Evolutionary conservation across 2,797 vertebrate genomes (phyloP).

Genomic region (Rhadinocentrus ornatus): DNA sequence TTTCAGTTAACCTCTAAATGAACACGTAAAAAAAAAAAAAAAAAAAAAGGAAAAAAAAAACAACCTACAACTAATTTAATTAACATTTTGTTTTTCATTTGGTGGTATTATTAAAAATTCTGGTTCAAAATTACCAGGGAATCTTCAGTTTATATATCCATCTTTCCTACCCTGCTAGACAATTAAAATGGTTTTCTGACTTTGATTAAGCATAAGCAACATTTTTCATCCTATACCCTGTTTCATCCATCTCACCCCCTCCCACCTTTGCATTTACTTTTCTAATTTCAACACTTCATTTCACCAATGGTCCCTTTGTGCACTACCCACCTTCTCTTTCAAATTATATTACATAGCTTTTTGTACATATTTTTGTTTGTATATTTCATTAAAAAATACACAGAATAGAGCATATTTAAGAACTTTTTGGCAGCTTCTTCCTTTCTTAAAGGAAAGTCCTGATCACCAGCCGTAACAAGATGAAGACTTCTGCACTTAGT

Average conservation of each 20-base stretch:
- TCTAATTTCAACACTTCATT: slow-evolving; percentile 49
- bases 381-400: slow-evolving; percentile 81
- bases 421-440: slow-evolving; percentile 83
- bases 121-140: slow-evolving; percentile 7
- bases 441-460: slow-evolving; percentile 67
- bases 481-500: slow-evolving; percentile 56
- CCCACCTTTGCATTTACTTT: slow-evolving; percentile 35
- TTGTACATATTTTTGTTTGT: slow-evolving; percentile 74
- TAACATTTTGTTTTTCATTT: slow-evolving; percentile 8
- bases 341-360: slow-evolving; percentile 80
- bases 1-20: slow-evolving; percentile 9
- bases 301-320: slow-evolving; percentile 65
- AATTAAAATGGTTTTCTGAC: slow-evolving; percentile 48
- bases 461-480: slow-evolving; percentile 46
- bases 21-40: no score
- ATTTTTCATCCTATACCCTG: slow-evolving; percentile 75
- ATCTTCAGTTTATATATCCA: slow-evolving; percentile 20
- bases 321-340: slow-evolving; percentile 65
- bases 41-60: no score
- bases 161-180: slow-evolving; percentile 64
- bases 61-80: background rate
- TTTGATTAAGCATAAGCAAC: slow-evolving; percentile 57
- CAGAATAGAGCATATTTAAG: slow-evolving; percentile 67
- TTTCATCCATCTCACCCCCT: slow-evolving; percentile 67
- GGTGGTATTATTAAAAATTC: background rate